Evolutionary conservation across 2,797 vertebrate genomes (phyloP).

Genomic region (Enoplosus armatus): DNA sequence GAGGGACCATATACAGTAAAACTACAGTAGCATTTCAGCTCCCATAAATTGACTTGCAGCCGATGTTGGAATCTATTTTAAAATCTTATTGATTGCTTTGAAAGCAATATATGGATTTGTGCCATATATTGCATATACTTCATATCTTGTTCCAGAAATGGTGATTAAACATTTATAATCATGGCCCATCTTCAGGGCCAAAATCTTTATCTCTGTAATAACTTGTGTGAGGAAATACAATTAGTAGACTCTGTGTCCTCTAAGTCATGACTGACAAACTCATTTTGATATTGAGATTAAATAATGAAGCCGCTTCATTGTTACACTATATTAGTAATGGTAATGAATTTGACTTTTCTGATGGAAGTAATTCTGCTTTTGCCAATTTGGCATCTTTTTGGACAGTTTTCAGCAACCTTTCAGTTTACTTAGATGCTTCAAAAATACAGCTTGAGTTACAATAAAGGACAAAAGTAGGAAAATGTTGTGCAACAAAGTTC

Average conservation of each 20-base stretch:
- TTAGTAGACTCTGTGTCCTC: conserved; percentile 29
- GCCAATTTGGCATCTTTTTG: background rate
- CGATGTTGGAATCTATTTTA: conserved; percentile 30
- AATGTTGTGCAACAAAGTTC: background rate
- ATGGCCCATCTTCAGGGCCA: conserved; percentile 13
- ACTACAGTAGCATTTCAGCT: background rate
- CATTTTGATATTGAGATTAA: conserved; percentile 40
- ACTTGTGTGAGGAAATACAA: conserved; percentile 47
- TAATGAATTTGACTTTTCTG: conserved; percentile 7
- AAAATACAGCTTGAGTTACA: background rate
- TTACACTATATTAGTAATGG: background rate
- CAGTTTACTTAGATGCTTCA: conserved; percentile 12
- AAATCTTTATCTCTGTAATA: conserved; percentile 44
- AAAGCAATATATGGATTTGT: conserved; percentile 28
- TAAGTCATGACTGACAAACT: conserved; percentile 42
- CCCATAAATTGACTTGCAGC: background rate
- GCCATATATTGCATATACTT: background rate
- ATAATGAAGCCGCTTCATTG: conserved; percentile 17
- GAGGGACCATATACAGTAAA: conserved; percentile 9
- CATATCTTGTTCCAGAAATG: conserved; percentile 29
- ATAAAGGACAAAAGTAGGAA: background rate
- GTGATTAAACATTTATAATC: conserved; percentile 29
- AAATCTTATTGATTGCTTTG: conserved; percentile 39
- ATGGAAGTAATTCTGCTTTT: background rate
- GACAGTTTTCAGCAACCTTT: conserved; percentile 23